Percentiles rank a stretch among this genome's conserved stretches.
Conservation (phyloP, 1,140 invertebrate species). For the Lerema accius region DNA sequence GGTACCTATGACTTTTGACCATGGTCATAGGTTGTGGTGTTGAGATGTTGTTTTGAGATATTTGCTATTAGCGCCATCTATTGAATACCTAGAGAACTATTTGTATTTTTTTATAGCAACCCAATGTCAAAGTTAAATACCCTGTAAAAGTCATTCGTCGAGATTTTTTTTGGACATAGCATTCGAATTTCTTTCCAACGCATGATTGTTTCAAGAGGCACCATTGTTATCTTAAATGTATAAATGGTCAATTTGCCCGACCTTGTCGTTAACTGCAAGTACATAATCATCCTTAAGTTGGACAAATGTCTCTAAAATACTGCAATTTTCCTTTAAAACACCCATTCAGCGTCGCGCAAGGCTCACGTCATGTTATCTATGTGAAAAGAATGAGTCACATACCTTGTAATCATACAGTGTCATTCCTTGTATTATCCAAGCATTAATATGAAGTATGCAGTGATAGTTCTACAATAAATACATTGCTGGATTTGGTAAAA, state of each 20-base stretch:
- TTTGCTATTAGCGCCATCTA: too few relatives aligned
- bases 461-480: conserved; percentile 8
- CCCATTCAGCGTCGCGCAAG: conserved; percentile 22
- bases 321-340: conserved; percentile 28
- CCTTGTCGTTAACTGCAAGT: not conserved
- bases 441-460: not conserved
- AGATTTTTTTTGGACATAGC: too few relatives aligned
- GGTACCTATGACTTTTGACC: too few relatives aligned
- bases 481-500: conserved; percentile 19
- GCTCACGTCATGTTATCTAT: conserved; percentile 25
- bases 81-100: too few relatives aligned
- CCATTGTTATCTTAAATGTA: not conserved
- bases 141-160: too few relatives aligned
- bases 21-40: too few relatives aligned
- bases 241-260: not conserved
- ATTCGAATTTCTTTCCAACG: too few relatives aligned
- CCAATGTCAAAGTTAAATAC: too few relatives aligned
- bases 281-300: conserved; percentile 14
- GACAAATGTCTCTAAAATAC: conserved; percentile 23
- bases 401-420: conserved; percentile 19
- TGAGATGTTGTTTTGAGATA: too few relatives aligned
- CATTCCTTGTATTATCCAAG: not conserved
- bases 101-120: too few relatives aligned
- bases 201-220: not conserved
- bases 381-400: conserved; percentile 27